Conservation (phyloP, 1,140 invertebrate species). For the Drosophila dunni region DNA sequence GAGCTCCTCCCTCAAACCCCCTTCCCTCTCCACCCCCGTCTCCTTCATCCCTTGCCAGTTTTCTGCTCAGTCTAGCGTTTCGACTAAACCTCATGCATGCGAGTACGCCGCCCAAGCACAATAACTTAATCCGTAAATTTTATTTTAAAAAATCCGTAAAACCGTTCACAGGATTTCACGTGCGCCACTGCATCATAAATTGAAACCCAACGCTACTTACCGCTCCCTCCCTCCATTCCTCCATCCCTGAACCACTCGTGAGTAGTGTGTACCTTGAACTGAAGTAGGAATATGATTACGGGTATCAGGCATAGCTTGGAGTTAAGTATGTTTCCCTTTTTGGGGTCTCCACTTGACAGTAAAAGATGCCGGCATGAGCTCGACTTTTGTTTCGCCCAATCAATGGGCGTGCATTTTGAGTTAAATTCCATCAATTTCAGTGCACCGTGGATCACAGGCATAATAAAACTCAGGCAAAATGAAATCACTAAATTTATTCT, state of each 20-base stretch:
- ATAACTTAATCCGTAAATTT: constrained; percentile 85
- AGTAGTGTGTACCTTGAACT: constrained; percentile 5
- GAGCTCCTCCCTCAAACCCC: constrained; percentile 43
- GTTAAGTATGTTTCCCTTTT: constrained; percentile 9
- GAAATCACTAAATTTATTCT: neutral
- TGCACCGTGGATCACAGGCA: neutral
- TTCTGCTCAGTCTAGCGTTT: constrained; percentile 31
- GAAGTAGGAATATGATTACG: constrained; percentile 3
- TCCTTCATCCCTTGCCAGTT: neutral
- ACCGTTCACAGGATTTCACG: constrained; percentile 69
- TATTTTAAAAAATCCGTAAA: constrained; percentile 81
- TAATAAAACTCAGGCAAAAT: neutral
- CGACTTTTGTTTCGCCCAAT: constrained; percentile 56
- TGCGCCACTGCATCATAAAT: constrained; percentile 68
- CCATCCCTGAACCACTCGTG: constrained; percentile 31
- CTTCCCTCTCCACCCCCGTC: neutral
- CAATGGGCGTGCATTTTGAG: constrained; percentile 53
- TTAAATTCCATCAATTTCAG: constrained; percentile 7
- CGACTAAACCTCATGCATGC: constrained; percentile 38
- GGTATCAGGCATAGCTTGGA: constrained; percentile 1
- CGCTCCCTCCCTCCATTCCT: neutral
- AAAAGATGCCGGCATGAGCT: constrained; percentile 4
- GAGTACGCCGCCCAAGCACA: constrained; percentile 40
- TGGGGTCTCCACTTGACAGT: constrained; percentile 26
- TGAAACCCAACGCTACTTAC: constrained; percentile 63